These are phyloP conservation scores for Atopsyche davidsoni DNA, from an alignment of 1,140 invertebrate species.

Conservation along the genomic window DNA sequence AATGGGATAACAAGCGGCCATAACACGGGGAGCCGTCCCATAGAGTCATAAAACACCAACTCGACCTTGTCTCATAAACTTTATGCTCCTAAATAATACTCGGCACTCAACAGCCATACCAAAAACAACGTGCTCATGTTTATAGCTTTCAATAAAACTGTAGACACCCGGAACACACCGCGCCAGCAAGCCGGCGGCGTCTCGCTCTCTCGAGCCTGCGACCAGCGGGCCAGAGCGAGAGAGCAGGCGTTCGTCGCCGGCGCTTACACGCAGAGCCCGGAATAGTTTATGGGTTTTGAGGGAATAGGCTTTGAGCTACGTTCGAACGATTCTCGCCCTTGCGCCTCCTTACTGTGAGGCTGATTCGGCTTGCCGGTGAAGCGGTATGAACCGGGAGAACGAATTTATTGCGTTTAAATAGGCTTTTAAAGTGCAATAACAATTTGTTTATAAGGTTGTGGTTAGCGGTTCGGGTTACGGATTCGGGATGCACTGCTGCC, in stretches of 20 bases:
- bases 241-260: background rate
- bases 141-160: slow-evolving; percentile 30
- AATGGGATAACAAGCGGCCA: too few relatives aligned
- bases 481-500: slow-evolving; percentile 19
- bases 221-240: slow-evolving; percentile 15
- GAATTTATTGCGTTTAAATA: slow-evolving; percentile 49
- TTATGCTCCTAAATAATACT: slow-evolving; percentile 19
- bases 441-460: slow-evolving; percentile 42
- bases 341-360: slow-evolving; percentile 18
- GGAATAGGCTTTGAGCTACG: slow-evolving; percentile 28
- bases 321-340: slow-evolving; percentile 34
- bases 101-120: slow-evolving; percentile 18
- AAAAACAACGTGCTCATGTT: slow-evolving; percentile 30
- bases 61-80: slow-evolving; percentile 30
- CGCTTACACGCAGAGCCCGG: slow-evolving; percentile 5
- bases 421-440: slow-evolving; percentile 50
- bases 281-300: slow-evolving; percentile 30
- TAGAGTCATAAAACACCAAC: slow-evolving; percentile 25
- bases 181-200: background rate
- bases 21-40: too few relatives aligned
- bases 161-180: slow-evolving; percentile 12
- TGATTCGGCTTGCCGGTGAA: slow-evolving; percentile 23
- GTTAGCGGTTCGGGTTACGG: slow-evolving; percentile 16
- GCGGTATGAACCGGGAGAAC: slow-evolving; percentile 14
- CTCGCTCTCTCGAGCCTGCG: slow-evolving; percentile 10